phyloP scores from a whole-genome alignment of 2,113 vertebrate genomes.

The Zosterops lateralis region DNA sequence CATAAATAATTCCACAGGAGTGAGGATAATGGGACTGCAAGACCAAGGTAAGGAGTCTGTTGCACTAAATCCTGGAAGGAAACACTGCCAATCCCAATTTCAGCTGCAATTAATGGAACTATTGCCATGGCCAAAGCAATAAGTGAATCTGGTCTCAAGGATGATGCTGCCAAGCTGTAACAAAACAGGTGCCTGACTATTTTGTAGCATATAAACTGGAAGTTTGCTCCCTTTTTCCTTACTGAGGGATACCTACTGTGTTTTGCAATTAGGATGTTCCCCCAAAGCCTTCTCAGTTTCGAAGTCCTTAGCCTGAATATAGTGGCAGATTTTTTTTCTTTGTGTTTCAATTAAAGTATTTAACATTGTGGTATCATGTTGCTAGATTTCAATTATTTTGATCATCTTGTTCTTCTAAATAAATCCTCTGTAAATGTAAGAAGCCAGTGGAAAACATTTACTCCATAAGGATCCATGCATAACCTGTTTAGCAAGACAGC shows the following conservation, averaged over 20 bases:
- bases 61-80: background rate
- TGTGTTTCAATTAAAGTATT: slow-evolving; percentile 54
- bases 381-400: background rate
- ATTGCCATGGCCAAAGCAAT: background rate
- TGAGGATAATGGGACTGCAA: background rate
- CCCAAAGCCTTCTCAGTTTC: slow-evolving; percentile 13
- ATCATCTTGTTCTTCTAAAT: slow-evolving; percentile 30
- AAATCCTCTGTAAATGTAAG: background rate
- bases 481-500: background rate
- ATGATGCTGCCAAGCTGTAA: background rate
- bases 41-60: background rate
- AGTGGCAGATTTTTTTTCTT: background rate
- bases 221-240: background rate
- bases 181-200: background rate
- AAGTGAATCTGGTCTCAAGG: background rate
- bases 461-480: background rate
- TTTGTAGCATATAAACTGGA: background rate
- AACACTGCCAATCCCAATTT: background rate
- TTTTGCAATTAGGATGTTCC: slow-evolving; percentile 37
- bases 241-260: background rate
- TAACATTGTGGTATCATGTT: background rate
- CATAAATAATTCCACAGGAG: background rate
- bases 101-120: background rate
- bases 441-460: background rate
- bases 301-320: slow-evolving; percentile 1